Evolutionary conservation across 2,113 vertebrate species (phyloP).

Genomic region (Chauna torquata): DNA sequence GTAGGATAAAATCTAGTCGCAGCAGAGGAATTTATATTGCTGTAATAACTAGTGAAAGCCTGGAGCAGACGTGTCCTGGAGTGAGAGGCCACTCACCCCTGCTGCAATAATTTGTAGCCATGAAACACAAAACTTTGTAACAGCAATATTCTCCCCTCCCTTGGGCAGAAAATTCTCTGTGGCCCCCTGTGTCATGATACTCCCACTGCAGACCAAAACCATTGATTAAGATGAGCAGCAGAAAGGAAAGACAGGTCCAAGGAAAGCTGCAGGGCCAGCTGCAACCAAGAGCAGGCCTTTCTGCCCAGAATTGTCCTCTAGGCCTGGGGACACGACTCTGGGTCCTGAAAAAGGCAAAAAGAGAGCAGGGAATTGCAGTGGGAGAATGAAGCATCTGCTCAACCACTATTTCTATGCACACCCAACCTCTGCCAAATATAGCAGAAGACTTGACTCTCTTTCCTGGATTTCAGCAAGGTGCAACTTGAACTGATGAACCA

Average conservation of each 20-base stretch:
- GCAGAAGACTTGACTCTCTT: not conserved
- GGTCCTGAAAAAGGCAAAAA: not conserved
- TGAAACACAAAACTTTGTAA: not conserved
- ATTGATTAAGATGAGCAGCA: not conserved
- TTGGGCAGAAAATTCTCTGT: not conserved
- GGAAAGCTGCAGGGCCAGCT: not conserved
- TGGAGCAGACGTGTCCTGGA: not conserved
- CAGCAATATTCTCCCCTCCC: not conserved
- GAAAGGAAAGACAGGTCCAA: not conserved
- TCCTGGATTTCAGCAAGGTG: not conserved
- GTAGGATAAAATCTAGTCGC: not conserved
- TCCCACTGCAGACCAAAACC: not conserved
- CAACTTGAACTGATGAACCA: not conserved
- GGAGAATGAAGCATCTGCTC: not conserved
- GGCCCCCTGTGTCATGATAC: not conserved
- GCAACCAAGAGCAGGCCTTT: not conserved
- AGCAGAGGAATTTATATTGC: not conserved
- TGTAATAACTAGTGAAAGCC: not conserved
- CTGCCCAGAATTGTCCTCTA: not conserved
- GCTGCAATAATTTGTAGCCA: not conserved
- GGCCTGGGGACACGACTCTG: not conserved
- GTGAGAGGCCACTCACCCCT: not conserved
- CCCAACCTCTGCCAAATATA: not conserved
- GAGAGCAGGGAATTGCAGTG: not conserved
- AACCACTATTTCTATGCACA: not conserved